These are phyloP conservation scores for Periplaneta americana DNA, from an alignment of 1,140 invertebrate genomes.

Conservation along the genomic window DNA sequence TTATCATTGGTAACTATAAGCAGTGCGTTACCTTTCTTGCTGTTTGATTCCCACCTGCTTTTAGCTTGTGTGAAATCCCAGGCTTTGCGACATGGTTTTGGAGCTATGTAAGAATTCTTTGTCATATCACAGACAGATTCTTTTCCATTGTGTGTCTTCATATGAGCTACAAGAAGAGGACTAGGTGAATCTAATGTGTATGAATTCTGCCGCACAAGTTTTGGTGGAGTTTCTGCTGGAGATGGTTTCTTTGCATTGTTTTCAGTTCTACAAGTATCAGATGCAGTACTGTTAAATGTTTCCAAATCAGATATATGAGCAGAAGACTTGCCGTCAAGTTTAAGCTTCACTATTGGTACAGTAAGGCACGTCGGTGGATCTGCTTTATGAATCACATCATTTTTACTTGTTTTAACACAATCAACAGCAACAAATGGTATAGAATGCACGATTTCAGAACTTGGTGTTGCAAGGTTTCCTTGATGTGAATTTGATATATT, in stretches of 20 bases:
- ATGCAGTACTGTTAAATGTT: neutral
- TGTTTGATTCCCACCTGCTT: neutral
- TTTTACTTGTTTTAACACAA: neutral
- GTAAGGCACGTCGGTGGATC: neutral
- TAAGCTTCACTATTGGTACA: neutral
- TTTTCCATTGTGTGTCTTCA: conserved; percentile 41
- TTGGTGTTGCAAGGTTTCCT: no score
- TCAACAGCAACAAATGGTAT: neutral
- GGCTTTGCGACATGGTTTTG: neutral
- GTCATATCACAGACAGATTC: neutral
- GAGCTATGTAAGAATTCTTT: neutral
- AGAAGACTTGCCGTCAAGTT: neutral
- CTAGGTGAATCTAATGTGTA: conserved; percentile 55
- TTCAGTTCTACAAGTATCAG: neutral
- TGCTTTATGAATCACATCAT: neutral
- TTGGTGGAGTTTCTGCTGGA: conserved; percentile 29
- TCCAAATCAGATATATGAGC: neutral
- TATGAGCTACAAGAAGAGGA: conserved; percentile 51
- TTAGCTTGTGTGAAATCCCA: neutral
- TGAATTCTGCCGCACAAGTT: conserved; percentile 51
- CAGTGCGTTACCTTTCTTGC: neutral
- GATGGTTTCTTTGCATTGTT: neutral
- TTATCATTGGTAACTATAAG: neutral
- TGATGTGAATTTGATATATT: no score
- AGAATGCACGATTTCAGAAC: neutral